Evolutionary conservation across 2,113 vertebrate genomes (phyloP).

Genomic region (Galemys pyrenaicus): DNA sequence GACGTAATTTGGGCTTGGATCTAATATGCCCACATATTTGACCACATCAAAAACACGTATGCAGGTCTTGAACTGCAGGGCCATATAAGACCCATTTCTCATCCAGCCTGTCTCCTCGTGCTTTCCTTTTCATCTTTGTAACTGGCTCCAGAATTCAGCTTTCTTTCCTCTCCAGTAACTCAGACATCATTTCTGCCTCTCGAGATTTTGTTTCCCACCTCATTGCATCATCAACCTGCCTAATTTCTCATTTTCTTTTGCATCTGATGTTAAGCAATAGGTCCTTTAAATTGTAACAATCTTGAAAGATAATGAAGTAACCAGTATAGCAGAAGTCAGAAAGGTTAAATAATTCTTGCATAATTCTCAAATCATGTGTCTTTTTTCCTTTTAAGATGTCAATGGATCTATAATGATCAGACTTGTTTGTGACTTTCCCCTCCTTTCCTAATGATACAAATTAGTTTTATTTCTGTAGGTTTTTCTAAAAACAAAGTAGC

Average conservation of each 20-base stretch:
- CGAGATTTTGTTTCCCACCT: background rate
- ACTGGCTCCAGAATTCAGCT: background rate
- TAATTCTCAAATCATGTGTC: background rate
- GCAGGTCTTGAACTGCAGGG: background rate
- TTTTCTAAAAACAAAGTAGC: background rate
- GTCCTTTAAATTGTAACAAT: background rate
- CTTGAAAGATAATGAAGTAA: too few species aligned
- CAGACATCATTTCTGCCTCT: background rate
- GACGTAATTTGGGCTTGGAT: background rate
- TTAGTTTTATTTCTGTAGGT: background rate
- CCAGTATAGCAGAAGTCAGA: background rate
- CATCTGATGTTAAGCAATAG: background rate
- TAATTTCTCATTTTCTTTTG: background rate
- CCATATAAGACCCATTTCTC: background rate
- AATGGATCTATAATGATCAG: background rate
- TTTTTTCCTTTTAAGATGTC: background rate
- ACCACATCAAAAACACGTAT: background rate
- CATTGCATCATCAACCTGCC: background rate
- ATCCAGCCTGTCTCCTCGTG: background rate
- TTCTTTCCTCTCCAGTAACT: background rate
- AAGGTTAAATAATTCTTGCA: background rate
- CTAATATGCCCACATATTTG: background rate
- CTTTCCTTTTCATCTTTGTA: background rate
- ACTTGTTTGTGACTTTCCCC: background rate
- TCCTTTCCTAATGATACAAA: background rate